phyloP scores from a whole-genome alignment of 2,113 vertebrate genomes.

The Dromaius novaehollandiae region DNA sequence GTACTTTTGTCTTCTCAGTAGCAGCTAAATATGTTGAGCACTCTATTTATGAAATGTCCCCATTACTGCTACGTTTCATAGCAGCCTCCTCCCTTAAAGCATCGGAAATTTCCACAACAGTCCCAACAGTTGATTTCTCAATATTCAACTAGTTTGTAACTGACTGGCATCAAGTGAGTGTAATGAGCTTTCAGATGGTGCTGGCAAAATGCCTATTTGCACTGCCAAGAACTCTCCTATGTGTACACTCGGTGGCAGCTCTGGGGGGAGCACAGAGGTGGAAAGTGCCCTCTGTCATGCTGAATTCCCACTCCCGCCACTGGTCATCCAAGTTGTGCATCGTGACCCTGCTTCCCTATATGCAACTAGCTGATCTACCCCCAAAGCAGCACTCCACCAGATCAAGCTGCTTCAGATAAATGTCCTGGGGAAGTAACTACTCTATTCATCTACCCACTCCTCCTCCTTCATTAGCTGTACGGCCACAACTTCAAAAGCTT shows the following conservation, averaged over 20 bases:
- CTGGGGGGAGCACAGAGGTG: background rate
- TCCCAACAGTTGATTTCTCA: constrained; percentile 22
- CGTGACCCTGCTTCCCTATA: background rate
- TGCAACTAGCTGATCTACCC: background rate
- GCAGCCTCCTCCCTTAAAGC: constrained; percentile 15
- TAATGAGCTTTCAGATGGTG: background rate
- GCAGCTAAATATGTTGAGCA: background rate
- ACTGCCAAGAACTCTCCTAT: background rate
- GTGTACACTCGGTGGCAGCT: background rate
- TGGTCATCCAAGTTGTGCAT: background rate
- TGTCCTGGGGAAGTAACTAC: background rate
- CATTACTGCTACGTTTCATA: background rate
- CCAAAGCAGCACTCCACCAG: background rate
- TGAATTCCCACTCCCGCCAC: background rate
- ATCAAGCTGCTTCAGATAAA: background rate
- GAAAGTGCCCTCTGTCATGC: background rate
- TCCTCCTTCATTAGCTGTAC: background rate
- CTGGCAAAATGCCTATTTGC: background rate
- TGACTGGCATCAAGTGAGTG: background rate
- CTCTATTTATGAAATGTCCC: background rate
- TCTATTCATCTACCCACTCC: background rate
- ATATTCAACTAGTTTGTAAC: background rate
- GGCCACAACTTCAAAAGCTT: background rate
- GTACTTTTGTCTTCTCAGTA: background rate
- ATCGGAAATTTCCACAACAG: constrained; percentile 31